These are phyloP conservation scores for Cyrtonyx montezumae DNA, from an alignment of 2,113 vertebrate species.

Conservation along the genomic window DNA sequence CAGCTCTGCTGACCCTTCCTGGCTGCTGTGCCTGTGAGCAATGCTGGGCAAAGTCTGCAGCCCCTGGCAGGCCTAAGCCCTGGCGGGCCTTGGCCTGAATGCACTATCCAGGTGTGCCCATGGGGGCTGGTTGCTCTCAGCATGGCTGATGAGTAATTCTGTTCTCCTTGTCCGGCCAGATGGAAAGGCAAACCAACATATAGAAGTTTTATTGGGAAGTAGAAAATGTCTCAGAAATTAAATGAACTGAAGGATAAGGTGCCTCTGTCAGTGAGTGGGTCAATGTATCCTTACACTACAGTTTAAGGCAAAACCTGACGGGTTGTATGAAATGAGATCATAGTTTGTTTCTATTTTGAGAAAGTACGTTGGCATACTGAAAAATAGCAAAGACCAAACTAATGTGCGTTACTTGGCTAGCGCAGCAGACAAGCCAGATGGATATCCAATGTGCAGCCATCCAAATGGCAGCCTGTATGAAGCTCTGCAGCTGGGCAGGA, in stretches of 20 bases:
- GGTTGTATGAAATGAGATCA: background rate
- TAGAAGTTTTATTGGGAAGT: background rate
- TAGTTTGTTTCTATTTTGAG: background rate
- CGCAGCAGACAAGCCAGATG: background rate
- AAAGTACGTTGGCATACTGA: background rate
- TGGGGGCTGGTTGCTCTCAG: background rate
- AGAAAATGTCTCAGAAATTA: background rate
- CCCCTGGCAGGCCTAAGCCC: background rate
- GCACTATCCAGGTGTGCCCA: accelerated
- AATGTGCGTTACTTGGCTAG: background rate
- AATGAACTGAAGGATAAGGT: background rate
- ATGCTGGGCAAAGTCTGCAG: background rate
- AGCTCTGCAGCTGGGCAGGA: background rate
- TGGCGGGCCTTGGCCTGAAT: background rate
- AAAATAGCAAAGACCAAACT: background rate
- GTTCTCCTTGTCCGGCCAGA: background rate
- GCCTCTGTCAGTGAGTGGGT: background rate
- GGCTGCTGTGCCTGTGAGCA: background rate
- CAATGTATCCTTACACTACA: background rate
- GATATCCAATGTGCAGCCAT: background rate
- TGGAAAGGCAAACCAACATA: background rate
- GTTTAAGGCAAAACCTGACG: background rate
- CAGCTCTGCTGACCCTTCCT: background rate
- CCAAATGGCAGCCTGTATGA: background rate
- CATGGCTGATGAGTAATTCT: background rate